Conservation (phyloP, 2,797 vertebrate species). For the Mormyrus proboscirostris region DNA sequence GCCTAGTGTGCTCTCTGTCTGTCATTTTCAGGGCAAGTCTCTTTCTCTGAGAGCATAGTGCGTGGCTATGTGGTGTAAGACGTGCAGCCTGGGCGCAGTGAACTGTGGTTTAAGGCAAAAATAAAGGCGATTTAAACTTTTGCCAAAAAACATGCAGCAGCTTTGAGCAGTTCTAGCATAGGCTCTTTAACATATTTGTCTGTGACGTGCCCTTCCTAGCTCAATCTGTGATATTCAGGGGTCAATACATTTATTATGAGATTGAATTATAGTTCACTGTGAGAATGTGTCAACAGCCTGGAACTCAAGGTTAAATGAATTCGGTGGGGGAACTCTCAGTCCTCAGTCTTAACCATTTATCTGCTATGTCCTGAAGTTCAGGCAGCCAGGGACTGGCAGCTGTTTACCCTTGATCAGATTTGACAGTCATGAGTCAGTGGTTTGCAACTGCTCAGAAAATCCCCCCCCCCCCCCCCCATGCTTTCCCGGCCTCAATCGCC, state of each 20-base stretch:
- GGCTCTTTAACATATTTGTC: conserved; percentile 14
- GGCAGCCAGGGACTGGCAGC: neutral
- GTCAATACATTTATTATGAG: conserved; percentile 43
- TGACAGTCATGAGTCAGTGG: neutral
- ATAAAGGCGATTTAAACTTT: neutral
- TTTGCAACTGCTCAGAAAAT: neutral
- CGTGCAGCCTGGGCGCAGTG: neutral
- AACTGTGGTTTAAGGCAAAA: neutral
- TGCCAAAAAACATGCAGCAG: conserved; percentile 21
- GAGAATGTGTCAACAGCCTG: conserved; percentile 46
- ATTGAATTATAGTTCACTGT: conserved; percentile 38
- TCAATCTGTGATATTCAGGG: conserved; percentile 31
- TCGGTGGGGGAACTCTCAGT: conserved; percentile 27
- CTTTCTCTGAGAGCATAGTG: neutral
- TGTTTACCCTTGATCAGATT: neutral
- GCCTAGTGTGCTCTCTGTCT: neutral
- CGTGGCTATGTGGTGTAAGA: neutral
- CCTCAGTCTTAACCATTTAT: conserved; percentile 29
- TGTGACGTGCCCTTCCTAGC: neutral
- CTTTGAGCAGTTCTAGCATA: conserved; percentile 27
- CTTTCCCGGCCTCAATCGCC: neutral
- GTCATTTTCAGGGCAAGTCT: neutral
- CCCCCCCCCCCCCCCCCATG: neutral
- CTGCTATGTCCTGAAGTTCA: conserved; percentile 21
- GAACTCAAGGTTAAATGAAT: conserved; percentile 42